Conservation (phyloP, 1,140 invertebrate genomes). For the Drosophila oshimai region DNA sequence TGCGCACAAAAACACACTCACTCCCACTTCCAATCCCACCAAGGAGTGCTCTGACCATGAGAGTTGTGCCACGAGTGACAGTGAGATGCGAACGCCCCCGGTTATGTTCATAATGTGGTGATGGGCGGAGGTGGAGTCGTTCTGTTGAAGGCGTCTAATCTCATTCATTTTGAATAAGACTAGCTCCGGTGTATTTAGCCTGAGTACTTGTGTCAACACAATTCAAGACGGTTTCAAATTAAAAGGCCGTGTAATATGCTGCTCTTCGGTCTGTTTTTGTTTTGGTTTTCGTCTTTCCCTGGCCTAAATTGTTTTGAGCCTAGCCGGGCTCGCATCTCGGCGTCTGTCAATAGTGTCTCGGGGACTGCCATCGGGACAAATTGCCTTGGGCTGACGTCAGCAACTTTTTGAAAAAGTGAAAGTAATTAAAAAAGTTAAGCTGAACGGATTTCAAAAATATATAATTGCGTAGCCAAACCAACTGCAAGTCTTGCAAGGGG, state of each 20-base stretch:
- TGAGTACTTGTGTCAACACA: conserved; percentile 49
- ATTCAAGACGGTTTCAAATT: conserved; percentile 49
- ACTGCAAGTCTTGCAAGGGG: neutral
- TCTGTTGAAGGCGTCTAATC: conserved; percentile 41
- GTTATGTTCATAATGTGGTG: conserved; percentile 2
- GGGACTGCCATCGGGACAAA: conserved; percentile 22
- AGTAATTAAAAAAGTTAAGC: conserved; percentile 57
- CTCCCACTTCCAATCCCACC: neutral
- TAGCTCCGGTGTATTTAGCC: conserved; percentile 20
- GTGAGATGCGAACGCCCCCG: conserved; percentile 16
- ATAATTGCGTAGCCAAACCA: conserved; percentile 16
- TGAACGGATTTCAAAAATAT: conserved; percentile 41
- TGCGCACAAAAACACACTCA: conserved; percentile 3
- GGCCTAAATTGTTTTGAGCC: neutral
- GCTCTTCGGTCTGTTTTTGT: conserved; percentile 18
- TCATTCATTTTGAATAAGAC: conserved; percentile 57
- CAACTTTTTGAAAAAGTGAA: conserved; percentile 24
- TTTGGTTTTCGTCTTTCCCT: conserved; percentile 23
- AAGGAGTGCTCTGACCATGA: conserved; percentile 7
- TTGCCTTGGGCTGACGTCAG: conserved; percentile 25
- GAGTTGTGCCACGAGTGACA: conserved; percentile 18
- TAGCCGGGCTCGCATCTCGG: no score
- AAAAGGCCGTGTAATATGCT: conserved; percentile 37
- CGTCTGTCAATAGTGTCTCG: conserved; percentile 31
- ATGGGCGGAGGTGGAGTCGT: neutral